Percentiles rank a stretch among this genome's conserved stretches.
phyloP scores from a whole-genome alignment of 2,797 vertebrate species.

The Syngnathus acus region DNA sequence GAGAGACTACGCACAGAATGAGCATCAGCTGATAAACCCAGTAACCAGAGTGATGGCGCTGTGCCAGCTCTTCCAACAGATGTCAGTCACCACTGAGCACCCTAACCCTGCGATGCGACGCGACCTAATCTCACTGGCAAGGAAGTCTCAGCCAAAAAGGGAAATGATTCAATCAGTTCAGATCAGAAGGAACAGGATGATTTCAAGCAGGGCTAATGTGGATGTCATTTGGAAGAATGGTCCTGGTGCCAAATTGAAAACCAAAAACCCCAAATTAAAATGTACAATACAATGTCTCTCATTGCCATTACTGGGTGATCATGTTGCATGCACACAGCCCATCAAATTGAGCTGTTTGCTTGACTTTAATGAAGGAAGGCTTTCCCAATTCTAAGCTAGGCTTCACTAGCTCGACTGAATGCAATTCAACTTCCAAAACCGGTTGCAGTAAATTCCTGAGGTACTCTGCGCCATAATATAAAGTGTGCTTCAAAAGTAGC shows the following conservation, averaged over 20 bases:
- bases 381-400: background rate
- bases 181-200: slow-evolving; percentile 21
- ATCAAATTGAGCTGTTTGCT: background rate
- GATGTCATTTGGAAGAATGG: slow-evolving; percentile 14
- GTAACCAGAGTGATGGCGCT: slow-evolving; percentile 50
- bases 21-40: slow-evolving; percentile 62
- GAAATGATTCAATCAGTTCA: slow-evolving; percentile 27
- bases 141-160: slow-evolving; percentile 34
- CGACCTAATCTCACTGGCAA: slow-evolving; percentile 43
- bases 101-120: slow-evolving; percentile 21
- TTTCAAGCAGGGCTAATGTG: slow-evolving; percentile 11
- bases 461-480: background rate
- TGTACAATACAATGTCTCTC: background rate
- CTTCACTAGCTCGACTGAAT: background rate
- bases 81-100: slow-evolving; percentile 57
- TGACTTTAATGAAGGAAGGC: background rate
- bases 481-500: background rate
- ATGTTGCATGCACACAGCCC: background rate
- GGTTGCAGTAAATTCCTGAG: background rate
- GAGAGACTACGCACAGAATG: slow-evolving; percentile 49
- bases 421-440: background rate
- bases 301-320: background rate
- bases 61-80: slow-evolving; percentile 46
- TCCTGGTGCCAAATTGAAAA: background rate
- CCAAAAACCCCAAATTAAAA: background rate